Evolutionary conservation across 2,888 invertebrate genomes (phyloP).

Genomic region (Halocaridina rubra): DNA sequence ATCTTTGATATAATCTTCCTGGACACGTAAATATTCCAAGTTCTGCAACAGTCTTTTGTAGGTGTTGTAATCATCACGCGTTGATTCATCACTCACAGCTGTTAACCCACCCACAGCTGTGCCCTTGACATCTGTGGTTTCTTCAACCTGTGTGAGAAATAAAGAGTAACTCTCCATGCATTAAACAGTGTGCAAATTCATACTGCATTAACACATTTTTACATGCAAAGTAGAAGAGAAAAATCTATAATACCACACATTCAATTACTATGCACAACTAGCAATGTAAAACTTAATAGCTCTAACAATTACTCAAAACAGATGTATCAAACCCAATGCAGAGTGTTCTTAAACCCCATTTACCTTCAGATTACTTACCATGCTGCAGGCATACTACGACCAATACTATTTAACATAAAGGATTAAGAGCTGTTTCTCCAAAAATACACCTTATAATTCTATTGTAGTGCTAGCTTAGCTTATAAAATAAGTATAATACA

Average conservation of each 20-base stretch:
- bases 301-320: not conserved
- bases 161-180: not conserved
- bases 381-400: too few relatives aligned
- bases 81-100: conserved; percentile 68
- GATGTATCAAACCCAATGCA: too few relatives aligned
- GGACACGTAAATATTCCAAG: conserved; percentile 96
- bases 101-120: conserved; percentile 33
- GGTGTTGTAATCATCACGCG: conserved; percentile 94
- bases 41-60: conserved; percentile 97
- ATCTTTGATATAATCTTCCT: conserved; percentile 99
- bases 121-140: conserved; percentile 74
- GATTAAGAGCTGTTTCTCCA: too few relatives aligned
- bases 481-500: too few relatives aligned
- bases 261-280: not conserved
- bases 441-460: too few relatives aligned
- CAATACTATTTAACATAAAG: too few relatives aligned
- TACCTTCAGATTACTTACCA: too few relatives aligned
- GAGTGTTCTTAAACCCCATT: too few relatives aligned
- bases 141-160: conserved; percentile 76
- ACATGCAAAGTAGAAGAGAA: too few relatives aligned
- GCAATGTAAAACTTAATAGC: not conserved
- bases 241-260: not conserved
- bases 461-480: too few relatives aligned
- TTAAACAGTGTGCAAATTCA: not conserved
- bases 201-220: not conserved